phyloP scores from a whole-genome alignment of 2,113 vertebrate species.

The Deroptyus accipitrinus region DNA sequence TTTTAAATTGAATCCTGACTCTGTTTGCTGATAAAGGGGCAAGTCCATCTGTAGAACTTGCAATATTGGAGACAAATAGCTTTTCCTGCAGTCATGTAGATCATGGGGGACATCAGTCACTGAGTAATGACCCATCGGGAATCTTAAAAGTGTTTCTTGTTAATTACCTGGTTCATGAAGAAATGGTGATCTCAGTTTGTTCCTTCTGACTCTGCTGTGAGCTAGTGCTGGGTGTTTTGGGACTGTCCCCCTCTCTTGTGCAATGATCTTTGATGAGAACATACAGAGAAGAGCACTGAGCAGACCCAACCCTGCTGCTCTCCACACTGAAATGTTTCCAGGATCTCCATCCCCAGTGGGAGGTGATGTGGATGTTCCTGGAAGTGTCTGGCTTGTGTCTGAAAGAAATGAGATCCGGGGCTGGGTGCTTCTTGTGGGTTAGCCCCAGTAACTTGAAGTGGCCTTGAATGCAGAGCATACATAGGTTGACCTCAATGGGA shows the following conservation, averaged over 20 bases:
- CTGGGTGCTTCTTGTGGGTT: neutral
- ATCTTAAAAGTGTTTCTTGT: neutral
- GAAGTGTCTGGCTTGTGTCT: neutral
- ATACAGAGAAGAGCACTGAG: neutral
- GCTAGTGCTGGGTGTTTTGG: neutral
- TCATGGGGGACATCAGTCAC: neutral
- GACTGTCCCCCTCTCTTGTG: neutral
- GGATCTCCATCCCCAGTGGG: neutral
- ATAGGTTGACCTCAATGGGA: neutral
- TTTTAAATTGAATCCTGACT: neutral
- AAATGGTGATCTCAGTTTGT: neutral
- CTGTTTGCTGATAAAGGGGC: neutral
- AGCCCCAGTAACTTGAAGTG: neutral
- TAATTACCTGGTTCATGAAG: neutral
- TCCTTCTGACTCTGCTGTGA: neutral
- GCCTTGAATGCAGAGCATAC: neutral
- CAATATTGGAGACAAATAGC: neutral
- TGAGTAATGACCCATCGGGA: neutral
- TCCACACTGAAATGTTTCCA: neutral
- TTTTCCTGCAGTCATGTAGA: neutral
- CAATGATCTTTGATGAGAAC: neutral
- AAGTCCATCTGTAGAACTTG: neutral
- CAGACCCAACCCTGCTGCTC: neutral
- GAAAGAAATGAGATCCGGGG: neutral
- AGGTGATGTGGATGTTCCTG: neutral